Conservation (phyloP, 2,888 invertebrate genomes). For the Neocrepidodera transversa region DNA sequence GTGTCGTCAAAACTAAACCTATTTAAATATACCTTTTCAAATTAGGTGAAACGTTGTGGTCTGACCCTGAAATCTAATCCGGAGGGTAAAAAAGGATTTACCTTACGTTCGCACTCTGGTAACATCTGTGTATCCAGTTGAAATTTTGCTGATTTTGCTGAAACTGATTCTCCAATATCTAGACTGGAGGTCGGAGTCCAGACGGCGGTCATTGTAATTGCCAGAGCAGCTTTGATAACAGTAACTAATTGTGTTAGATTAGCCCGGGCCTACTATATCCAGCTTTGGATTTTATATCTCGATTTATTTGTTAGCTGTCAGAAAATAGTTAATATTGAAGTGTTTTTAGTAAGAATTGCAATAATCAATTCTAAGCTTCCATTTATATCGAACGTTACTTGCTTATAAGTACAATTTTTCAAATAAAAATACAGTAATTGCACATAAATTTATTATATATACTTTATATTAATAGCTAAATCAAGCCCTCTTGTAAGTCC, state of each 20-base stretch:
- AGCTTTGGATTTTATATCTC: slow-evolving; percentile 31
- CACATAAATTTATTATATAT: too few species aligned
- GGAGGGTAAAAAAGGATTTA: slow-evolving; percentile 1
- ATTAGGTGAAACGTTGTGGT: slow-evolving; percentile 5
- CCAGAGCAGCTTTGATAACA: slow-evolving; percentile 18
- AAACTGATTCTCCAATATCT: neutral
- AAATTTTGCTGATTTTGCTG: slow-evolving; percentile 11
- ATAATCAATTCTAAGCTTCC: too few species aligned
- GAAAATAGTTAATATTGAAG: too few species aligned
- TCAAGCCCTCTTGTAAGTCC: too few species aligned
- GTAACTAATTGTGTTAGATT: slow-evolving; percentile 32
- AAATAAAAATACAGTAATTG: too few species aligned
- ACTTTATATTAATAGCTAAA: too few species aligned
- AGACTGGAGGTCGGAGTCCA: neutral
- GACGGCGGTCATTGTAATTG: slow-evolving; percentile 19
- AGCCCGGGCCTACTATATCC: slow-evolving; percentile 16
- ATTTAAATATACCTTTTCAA: slow-evolving; percentile 1
- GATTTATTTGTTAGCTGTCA: slow-evolving; percentile 28
- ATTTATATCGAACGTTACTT: too few species aligned
- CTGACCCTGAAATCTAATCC: slow-evolving; percentile 4
- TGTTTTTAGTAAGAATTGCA: too few species aligned
- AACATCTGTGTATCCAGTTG: slow-evolving; percentile 14
- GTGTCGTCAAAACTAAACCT: neutral
- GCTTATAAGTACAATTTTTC: too few species aligned
- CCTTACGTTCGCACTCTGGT: neutral